Base-by-base conservation (phyloP, 1,140 invertebrate species). In the Grapholita molesta region DNA sequence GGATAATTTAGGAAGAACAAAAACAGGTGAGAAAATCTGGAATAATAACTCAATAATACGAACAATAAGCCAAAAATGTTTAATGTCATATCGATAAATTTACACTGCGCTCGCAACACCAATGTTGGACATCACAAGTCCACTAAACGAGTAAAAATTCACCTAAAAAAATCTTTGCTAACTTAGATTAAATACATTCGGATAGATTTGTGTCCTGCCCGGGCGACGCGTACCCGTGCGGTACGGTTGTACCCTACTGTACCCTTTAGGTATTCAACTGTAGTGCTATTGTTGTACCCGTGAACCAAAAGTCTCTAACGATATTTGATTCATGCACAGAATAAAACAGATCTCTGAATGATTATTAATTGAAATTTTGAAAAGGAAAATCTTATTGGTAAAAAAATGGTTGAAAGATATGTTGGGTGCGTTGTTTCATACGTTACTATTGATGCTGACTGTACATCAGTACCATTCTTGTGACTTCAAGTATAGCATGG, bases 21-120 rank as follows among this genome's bases (percentile, higher is more conserved):
- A 32, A 67, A 61, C 68, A 48, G 18, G 42, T 48, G n/a, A 64
- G 11, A 38, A 42, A 55, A 53, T 23, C 2, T 23, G 24, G 48
- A 73, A 83, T 78, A 82, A 82, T 28, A 85, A 86, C 55, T 71
- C 78, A 90, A 87, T 88, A 88, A 90, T 89, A 91, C 87, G 79
- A 90, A 90, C 86, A 83, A 86, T 91, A 91, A 91, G 89, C 89
- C 89, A 91, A 91, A 91, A 91, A 86, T 88, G 86, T 90, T 91
- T 91, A 89, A 91, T 89, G 85, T 89, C 79, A 89, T 90, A 89
- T 89, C 78, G 84, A 86, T 91, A 89, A 90, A 88, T 91, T 89
- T 90, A 90, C 89, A 91, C 84, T 84, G 86, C 88, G 81, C 82
- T 88, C 78, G 80, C 81, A 88, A 88, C 84, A 87, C 85, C 85